A percentile compares a stretch with the other conserved stretches of the same genome.
These are phyloP conservation scores for Nesometra sesokonis DNA, from an alignment of 35 echinoderm and acorn worm species.

Conservation along the genomic window DNA sequence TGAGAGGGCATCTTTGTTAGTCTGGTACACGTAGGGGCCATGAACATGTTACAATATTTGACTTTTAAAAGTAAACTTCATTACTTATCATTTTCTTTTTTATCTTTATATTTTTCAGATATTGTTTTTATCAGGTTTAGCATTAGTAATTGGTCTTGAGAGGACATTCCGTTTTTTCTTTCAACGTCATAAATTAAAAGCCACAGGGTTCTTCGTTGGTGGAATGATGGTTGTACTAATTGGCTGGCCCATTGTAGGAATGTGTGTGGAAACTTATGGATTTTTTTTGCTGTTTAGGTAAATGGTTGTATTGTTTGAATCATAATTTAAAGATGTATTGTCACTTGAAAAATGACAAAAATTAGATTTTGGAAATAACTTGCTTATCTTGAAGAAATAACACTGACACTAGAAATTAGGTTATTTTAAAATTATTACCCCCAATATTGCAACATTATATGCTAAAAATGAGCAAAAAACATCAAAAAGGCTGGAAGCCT, in stretches of 20 bases:
- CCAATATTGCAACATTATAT: no score
- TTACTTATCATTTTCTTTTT: background rate
- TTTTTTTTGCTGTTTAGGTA: constrained; percentile 97
- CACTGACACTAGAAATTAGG: no score
- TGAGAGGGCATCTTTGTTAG: no score
- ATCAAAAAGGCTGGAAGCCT: no score
- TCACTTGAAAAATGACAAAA: no score
- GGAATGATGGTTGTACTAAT: constrained; percentile 90
- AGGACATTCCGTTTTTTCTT: constrained; percentile 98
- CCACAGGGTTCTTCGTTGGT: constrained; percentile 87
- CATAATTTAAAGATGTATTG: no score
- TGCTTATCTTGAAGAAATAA: no score
- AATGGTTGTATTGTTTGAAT: no score
- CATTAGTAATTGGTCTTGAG: constrained; percentile 91
- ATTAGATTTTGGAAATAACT: no score
- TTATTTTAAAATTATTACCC: no score
- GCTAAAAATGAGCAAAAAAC: no score
- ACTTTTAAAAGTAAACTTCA: background rate
- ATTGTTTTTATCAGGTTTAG: constrained; percentile 76
- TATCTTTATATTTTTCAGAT: constrained; percentile 60
- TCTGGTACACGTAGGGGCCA: no score
- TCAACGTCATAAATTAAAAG: constrained; percentile 91
- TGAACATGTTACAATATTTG: background rate
- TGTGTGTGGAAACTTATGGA: constrained; percentile 89
- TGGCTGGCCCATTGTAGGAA: constrained; percentile 90